Base-by-base conservation (phyloP, 1,140 invertebrate genomes). In the Philotrypesis tridentata region DNA sequence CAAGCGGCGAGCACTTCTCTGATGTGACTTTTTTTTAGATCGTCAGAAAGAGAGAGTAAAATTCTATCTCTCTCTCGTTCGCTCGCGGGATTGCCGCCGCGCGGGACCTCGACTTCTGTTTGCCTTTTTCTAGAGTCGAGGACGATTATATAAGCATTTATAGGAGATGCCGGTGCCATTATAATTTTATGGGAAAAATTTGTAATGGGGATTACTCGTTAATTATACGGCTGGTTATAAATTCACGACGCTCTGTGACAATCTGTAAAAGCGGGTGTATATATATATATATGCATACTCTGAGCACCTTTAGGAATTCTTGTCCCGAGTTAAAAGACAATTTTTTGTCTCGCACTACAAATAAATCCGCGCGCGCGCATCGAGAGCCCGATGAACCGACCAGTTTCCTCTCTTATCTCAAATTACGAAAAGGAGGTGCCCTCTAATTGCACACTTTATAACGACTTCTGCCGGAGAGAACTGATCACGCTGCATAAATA, bases 291-390 rank as follows among this genome's bases (percentile, higher is more conserved):
- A n/a, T n/a, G n/a, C n/a, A n/a, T n/a, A n/a, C n/a, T n/a, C n/a
- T n/a, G n/a, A n/a, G n/a, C n/a, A n/a, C n/a, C n/a, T n/a, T n/a
- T n/a, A 31, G 37, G 29, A 67, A 67, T 43, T 25, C 31, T 27
- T 63, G 73, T 63, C 48, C 63, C 60, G 31, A 75, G 37, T 75
- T 75, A 40, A 76, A 65, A n/a, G 60, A n/a, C 31, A 76, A 76
- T 76, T 76, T 76, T 76, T 76, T 76, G 65, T 65, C 60, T n/a
- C 33, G 60, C 31, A 31, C 17, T 25, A 11, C 9, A 76, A 60
- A 76, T 76, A 76, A 76, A 31, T n/a, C 5, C n/a, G 12, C 4
- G 60, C n/a, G n/a, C n/a, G n/a, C n/a, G n/a, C n/a, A n/a, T n/a
- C 21, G n/a, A 25, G 63, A 75, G 60, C 63, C 29, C 65, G 60